A percentile compares a stretch with the other conserved stretches of the same genome.
Evolutionary conservation across 2,888 invertebrate species (phyloP).

Genomic region (Euphydryas editha): DNA sequence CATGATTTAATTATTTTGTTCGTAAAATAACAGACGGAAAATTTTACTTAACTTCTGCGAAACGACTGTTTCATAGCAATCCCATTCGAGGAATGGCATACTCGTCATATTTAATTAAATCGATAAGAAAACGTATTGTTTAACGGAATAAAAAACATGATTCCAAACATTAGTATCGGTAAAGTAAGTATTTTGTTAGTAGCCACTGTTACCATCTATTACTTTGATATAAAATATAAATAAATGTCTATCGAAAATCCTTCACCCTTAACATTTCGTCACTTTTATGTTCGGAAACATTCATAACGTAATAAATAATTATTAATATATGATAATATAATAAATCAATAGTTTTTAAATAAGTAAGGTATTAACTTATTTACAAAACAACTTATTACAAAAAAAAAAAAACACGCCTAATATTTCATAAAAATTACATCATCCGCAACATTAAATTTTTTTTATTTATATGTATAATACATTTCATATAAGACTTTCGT

Average conservation of each 20-base stretch:
- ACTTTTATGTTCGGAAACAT: not conserved
- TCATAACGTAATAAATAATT: no score
- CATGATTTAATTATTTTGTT: constrained; percentile 8
- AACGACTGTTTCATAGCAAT: constrained; percentile 7
- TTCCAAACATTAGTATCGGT: not conserved
- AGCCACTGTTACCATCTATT: not conserved
- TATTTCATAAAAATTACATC: no score
- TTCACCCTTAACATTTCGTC: not conserved
- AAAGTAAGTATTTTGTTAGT: not conserved
- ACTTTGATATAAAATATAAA: not conserved
- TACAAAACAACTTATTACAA: no score
- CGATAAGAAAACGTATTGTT: not conserved
- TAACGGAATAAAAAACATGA: not conserved
- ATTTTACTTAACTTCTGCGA: constrained; percentile 21
- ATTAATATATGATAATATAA: no score
- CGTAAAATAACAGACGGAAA: not conserved
- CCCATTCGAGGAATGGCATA: constrained; percentile 9
- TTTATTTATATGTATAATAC: no score
- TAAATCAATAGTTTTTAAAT: no score
- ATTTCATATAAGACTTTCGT: no score
- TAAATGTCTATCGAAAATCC: not conserved
- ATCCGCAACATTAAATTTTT: no score
- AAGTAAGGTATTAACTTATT: no score
- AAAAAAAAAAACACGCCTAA: no score
- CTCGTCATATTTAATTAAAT: not conserved